These are phyloP conservation scores for Hypsopygia costalis DNA, from an alignment of 2,888 invertebrate genomes.

Conservation along the genomic window DNA sequence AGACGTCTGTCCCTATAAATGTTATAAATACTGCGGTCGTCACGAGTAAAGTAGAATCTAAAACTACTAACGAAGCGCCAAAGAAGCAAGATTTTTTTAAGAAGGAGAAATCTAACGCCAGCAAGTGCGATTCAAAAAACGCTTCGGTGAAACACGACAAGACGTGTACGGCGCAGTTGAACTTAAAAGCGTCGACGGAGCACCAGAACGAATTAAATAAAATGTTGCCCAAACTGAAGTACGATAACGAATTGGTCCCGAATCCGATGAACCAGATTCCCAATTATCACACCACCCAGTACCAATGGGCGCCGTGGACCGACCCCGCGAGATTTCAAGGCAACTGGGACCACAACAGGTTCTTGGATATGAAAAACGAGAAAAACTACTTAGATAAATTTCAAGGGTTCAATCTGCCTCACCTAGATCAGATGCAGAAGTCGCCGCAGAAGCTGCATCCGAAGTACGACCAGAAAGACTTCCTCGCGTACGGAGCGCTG, in stretches of 20 bases:
- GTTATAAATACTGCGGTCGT: constrained; percentile 64
- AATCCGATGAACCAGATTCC: constrained; percentile 84
- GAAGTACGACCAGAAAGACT: constrained; percentile 71
- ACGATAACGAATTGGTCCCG: constrained; percentile 76
- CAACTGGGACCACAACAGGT: constrained; percentile 77
- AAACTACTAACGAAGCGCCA: constrained; percentile 53
- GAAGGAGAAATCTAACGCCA: constrained; percentile 66
- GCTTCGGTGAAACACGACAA: constrained; percentile 68
- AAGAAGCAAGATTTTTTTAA: constrained; percentile 78
- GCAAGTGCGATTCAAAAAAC: constrained; percentile 59
- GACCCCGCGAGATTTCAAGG: constrained; percentile 70
- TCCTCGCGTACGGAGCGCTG: constrained; percentile 67
- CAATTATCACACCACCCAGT: constrained; percentile 84
- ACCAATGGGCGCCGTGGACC: constrained; percentile 82
- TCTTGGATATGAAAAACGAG: constrained; percentile 71
- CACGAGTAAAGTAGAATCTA: constrained; percentile 58
- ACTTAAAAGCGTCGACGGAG: constrained; percentile 43
- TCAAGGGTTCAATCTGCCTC: constrained; percentile 79
- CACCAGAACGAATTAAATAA: constrained; percentile 77
- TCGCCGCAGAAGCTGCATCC: constrained; percentile 81
- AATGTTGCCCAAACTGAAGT: constrained; percentile 74
- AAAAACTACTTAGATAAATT: constrained; percentile 82
- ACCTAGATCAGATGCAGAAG: constrained; percentile 81
- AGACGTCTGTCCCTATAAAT: constrained; percentile 71
- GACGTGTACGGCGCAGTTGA: constrained; percentile 54